Evolutionary conservation across 2,113 vertebrate genomes (phyloP), one percentile per base, ranked within the genome.

Genomic region (Cochlearius cochlearius): DNA sequence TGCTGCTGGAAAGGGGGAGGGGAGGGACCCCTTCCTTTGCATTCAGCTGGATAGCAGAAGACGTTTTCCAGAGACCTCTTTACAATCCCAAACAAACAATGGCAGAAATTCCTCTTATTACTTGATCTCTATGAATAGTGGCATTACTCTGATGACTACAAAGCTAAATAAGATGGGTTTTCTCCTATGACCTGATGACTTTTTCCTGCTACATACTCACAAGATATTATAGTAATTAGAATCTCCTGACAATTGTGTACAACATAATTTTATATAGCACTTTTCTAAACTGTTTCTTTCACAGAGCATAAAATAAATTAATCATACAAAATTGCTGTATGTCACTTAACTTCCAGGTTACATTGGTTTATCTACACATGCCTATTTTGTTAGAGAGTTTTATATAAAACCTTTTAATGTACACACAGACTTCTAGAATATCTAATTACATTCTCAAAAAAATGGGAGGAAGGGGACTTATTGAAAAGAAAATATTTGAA

Each of bases 401-500:
- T 71, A 79, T 56, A 63, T 60, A 50, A 73, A 82, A 49, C 13
- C 20, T 93, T 91, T 93, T 74, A 39, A n/a, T 49, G 13, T 50
- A 49, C 60, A 75, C 36, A 32, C 13, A 53, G 55, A 62, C 47
- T 67, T 69, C 76, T 72, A 71, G 30, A n/a, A 80, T 81, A 68
- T 80, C 75, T 91, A 75, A 93, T 90, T 93, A 88, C 19, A 16
- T 85, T 78, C 15, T 63, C 22, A 27, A 81, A 78, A 78, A 95
- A 93, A 77, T 71, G 34, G 25, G n/a, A 68, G 5, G 10, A 53
- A 63, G 34, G 11, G 29, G 12, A 43, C 21, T 58, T 74, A 60
- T 16, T 86, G 69, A 85, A 91, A 95, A 77, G 18, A 72, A 95
- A 82, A 64, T 60, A 77, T 75, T 74, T 81, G 59, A 93, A 93